Evolutionary conservation across 2,797 vertebrate genomes (phyloP), one percentile per base, ranked within the genome.

Genomic region (Alexandromys oeconomus): DNA sequence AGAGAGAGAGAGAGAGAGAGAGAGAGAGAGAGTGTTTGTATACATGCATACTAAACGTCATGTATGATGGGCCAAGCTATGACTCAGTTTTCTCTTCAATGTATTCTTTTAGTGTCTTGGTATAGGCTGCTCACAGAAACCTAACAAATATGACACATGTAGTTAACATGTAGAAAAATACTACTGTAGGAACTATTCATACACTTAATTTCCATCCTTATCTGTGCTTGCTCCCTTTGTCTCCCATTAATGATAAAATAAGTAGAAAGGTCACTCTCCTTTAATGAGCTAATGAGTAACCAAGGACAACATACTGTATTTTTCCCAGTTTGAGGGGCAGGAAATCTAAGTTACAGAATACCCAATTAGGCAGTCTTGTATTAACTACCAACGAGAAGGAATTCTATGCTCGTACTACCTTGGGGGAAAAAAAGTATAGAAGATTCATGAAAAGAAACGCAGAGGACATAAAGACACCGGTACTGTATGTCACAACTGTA

Each of bases 211-310:
- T 73, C 37, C 0, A 6, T 73, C 71, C 11, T 40, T 73, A 40
- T n/a, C 19, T 73, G 37, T 25, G 21, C 5, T 73, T 73, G 19
- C 2, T 73, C n/a, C 37, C 34, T 40, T 73, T 73, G 37, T 43
- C 37, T 73, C 21, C 23, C 21, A 25, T 73, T 73, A 73, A 40
- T 40, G 71, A 73, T 40, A 40, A 40, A 73, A 40, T 73, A 73
- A 37, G 65, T 71, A n/a, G 8, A 37, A 54, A 93, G 81, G 14
- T 92, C 77, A 21, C 65, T 96, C 17, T n/a, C 27, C 95, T 10
- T 84, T 80, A 89, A 7, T 43, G 11, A 31, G 27, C 89, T 95
- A 87, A 93, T 94, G 88, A 96, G 87, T 95, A 94, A 95, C 94
- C 65, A 92, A 93, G 67, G 91, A n/a, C 95, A 96, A 85, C 92